Evolutionary conservation across 2,797 vertebrate species (phyloP).

Genomic region (Anguilla megastoma): DNA sequence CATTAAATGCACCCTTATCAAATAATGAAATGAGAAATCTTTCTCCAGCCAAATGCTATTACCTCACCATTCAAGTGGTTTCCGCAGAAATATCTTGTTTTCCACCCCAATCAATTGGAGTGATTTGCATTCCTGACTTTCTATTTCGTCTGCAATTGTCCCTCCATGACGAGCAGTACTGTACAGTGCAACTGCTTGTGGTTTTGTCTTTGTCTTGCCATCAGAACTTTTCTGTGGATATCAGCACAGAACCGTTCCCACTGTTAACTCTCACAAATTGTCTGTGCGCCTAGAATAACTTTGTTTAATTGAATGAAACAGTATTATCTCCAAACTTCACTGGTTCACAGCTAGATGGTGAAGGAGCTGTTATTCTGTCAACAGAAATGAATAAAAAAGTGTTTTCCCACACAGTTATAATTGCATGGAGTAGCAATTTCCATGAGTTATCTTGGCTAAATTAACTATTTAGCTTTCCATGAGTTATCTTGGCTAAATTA

Average conservation of each 20-base stretch:
- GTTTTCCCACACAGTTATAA: neutral
- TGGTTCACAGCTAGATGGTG: neutral
- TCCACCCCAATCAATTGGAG: slow-evolving; percentile 68
- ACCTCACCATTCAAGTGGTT: slow-evolving; percentile 73
- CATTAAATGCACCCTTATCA: slow-evolving; percentile 78
- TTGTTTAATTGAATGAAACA: neutral
- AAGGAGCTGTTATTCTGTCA: neutral
- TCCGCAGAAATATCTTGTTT: slow-evolving; percentile 67
- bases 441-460: neutral
- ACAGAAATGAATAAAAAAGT: slow-evolving; percentile 4
- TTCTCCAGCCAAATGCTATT: slow-evolving; percentile 68
- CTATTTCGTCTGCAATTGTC: slow-evolving; percentile 68
- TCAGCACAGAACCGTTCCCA: neutral
- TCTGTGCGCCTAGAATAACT: slow-evolving; percentile 11
- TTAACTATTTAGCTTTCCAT: neutral
- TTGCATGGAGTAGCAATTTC: neutral
- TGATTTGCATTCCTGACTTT: slow-evolving; percentile 66
- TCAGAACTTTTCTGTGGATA: neutral
- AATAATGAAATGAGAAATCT: slow-evolving; percentile 80
- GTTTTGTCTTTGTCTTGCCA: slow-evolving; percentile 12
- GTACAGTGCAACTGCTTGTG: neutral
- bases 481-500: neutral
- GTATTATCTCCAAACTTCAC: neutral
- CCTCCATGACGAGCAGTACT: slow-evolving; percentile 34
- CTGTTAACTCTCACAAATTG: slow-evolving; percentile 3